These are phyloP conservation scores for Planiliza haematocheilus DNA, from an alignment of 2,113 vertebrate genomes.

Conservation along the genomic window DNA sequence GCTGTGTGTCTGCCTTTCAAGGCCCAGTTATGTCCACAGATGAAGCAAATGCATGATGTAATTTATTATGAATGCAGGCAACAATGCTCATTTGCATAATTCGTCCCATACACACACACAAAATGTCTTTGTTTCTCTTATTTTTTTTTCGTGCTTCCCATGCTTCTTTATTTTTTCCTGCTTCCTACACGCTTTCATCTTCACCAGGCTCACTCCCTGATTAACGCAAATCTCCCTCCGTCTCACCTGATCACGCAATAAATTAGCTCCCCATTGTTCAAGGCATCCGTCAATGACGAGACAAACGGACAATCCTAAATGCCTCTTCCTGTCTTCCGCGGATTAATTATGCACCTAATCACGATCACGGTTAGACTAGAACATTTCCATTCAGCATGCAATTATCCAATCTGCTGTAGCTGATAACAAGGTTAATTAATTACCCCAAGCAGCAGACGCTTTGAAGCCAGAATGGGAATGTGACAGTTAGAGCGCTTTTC, in stretches of 20 bases:
- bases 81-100: background rate
- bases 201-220: conserved; percentile 14
- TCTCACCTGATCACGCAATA: conserved; percentile 54
- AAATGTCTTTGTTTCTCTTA: background rate
- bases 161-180: background rate
- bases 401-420: conserved; percentile 70
- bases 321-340: conserved; percentile 40
- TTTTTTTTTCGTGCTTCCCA: background rate
- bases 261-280: conserved; percentile 64
- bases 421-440: conserved; percentile 74
- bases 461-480: conserved; percentile 46
- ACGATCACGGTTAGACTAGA: conserved; percentile 61
- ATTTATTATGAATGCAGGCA: conserved; percentile 62
- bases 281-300: conserved; percentile 58
- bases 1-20: conserved; percentile 39
- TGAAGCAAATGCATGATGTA: conserved; percentile 45
- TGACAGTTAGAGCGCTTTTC: conserved; percentile 33
- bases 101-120: background rate
- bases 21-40: conserved; percentile 45
- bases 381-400: conserved; percentile 62
- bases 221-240: conserved; percentile 34
- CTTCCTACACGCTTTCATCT: conserved; percentile 17
- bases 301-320: conserved; percentile 57
- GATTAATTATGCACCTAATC: conserved; percentile 73
- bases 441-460: conserved; percentile 42